Evolutionary conservation across 2,797 vertebrate genomes (phyloP).

Genomic region (Argya squamiceps): DNA sequence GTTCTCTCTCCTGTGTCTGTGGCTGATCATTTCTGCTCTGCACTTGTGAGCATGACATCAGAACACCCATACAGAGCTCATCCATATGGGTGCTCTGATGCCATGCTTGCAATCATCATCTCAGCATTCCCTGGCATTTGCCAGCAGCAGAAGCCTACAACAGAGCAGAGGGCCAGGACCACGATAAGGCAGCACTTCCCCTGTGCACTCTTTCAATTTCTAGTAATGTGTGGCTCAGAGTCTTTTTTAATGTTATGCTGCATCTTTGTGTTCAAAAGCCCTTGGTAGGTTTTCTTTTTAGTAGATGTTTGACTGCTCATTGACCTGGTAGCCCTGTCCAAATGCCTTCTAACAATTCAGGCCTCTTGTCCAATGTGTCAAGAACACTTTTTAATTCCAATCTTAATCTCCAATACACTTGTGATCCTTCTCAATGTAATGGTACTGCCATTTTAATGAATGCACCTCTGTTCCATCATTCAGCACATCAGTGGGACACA

Average conservation of each 20-base stretch:
- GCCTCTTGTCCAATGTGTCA: not conserved
- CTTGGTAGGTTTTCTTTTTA: not conserved
- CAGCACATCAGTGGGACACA: not conserved
- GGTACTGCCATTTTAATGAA: not conserved
- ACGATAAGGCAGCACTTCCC: not conserved
- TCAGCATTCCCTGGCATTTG: not conserved
- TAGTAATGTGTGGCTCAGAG: not conserved
- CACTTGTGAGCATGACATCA: accelerated
- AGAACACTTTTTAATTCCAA: not conserved
- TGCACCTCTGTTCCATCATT: not conserved
- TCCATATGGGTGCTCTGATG: no score
- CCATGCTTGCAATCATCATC: not conserved
- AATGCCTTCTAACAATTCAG: not conserved
- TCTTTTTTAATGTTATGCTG: not conserved
- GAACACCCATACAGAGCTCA: not conserved
- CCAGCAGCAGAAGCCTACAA: not conserved
- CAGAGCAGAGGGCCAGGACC: not conserved
- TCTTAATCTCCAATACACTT: not conserved
- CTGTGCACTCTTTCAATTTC: not conserved
- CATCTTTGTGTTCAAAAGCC: not conserved
- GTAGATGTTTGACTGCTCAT: not conserved
- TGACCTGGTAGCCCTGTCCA: not conserved
- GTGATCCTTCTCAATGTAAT: not conserved
- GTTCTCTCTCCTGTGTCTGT: not conserved
- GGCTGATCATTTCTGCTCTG: not conserved